These are phyloP conservation scores for Rotaria sp. DNA, from an alignment of 2,888 invertebrate genomes.

Conservation along the genomic window DNA sequence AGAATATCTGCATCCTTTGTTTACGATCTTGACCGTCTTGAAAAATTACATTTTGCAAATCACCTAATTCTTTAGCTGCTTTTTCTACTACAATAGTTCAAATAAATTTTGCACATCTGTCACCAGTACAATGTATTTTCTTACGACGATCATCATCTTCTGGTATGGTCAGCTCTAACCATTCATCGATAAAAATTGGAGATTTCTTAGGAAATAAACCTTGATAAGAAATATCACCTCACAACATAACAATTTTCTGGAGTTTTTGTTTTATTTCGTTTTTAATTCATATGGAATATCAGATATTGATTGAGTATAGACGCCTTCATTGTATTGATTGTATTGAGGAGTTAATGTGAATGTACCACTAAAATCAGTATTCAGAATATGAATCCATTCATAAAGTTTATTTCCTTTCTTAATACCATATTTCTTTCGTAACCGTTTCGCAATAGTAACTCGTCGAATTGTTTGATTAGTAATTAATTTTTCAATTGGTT, in stretches of 20 bases:
- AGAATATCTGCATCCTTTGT: too few species aligned
- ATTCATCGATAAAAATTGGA: background rate
- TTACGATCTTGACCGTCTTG: too few species aligned
- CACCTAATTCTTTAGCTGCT: too few species aligned
- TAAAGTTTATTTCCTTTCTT: background rate
- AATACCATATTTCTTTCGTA: background rate
- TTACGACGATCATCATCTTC: background rate
- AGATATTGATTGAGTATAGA: background rate
- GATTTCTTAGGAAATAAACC: background rate
- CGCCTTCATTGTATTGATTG: background rate
- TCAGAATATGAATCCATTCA: background rate
- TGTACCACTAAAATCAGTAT: background rate
- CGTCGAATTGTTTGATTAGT: background rate
- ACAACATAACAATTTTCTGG: background rate
- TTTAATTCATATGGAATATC: background rate
- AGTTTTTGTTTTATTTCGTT: background rate
- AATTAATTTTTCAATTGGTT: background rate
- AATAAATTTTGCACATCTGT: too few species aligned
- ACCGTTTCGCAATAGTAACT: background rate
- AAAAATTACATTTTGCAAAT: too few species aligned
- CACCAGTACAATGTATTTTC: too few species aligned
- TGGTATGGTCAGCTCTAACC: background rate
- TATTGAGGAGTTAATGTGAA: background rate
- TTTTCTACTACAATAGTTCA: too few species aligned
- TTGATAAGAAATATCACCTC: background rate